Conservation (phyloP, 2,113 vertebrate genomes). For the Cinclus cinclus region DNA sequence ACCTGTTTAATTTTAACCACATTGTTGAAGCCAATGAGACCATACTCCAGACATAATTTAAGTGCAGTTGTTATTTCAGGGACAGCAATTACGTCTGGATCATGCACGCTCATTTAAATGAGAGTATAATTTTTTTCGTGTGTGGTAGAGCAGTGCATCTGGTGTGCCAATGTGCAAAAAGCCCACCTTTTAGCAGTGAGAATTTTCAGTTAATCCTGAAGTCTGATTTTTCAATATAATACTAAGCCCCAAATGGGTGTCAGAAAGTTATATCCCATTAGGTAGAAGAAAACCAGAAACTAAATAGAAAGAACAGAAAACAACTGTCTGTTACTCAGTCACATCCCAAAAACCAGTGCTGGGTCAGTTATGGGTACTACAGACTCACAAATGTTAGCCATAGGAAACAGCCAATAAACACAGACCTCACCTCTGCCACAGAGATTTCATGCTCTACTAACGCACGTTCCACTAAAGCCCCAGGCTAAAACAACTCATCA, state of each 20-base stretch:
- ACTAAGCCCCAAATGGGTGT: background rate
- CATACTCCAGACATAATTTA: background rate
- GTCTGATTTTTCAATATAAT: background rate
- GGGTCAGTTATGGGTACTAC: background rate
- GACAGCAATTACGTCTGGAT: background rate
- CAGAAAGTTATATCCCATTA: background rate
- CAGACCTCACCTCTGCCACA: background rate
- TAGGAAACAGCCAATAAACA: background rate
- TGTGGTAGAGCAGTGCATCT: background rate
- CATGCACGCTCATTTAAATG: background rate
- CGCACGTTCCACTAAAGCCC: background rate
- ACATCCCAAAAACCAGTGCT: background rate
- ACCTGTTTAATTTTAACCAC: background rate
- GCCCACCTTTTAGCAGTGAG: accelerated
- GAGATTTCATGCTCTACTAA: background rate
- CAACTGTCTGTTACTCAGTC: background rate
- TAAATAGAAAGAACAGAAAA: background rate
- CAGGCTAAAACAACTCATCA: background rate
- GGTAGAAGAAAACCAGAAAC: background rate
- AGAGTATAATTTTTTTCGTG: background rate
- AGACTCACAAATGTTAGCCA: background rate
- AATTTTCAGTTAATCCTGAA: background rate
- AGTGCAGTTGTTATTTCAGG: background rate
- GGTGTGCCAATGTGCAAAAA: background rate
- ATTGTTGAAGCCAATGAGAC: background rate